phyloP scores from a whole-genome alignment of 2,113 vertebrate species.

The Takifugu flavidus region DNA sequence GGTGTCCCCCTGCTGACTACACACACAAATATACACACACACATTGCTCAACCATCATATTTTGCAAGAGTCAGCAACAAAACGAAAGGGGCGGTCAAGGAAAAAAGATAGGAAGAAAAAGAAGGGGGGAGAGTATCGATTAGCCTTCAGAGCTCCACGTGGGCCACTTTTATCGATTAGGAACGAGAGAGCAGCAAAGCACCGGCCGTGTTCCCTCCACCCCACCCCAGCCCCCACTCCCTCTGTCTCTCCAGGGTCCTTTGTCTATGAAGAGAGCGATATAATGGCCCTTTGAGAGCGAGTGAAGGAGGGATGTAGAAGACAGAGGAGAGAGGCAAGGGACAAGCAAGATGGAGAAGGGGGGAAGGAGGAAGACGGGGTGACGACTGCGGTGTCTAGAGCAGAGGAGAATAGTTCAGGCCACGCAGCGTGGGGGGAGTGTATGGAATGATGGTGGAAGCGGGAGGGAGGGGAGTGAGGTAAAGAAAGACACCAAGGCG shows the following conservation, averaged over 20 bases:
- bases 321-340: conserved; percentile 57
- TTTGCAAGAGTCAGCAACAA: conserved; percentile 83
- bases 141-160: conserved; percentile 78
- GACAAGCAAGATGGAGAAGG: conserved; percentile 43
- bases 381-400: conserved; percentile 50
- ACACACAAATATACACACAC: conserved; percentile 1
- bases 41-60: conserved; percentile 50
- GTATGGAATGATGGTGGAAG: conserved; percentile 48
- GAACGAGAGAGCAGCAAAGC: conserved; percentile 67
- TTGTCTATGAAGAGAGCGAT: conserved; percentile 79
- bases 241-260: conserved; percentile 67
- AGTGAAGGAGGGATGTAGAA: conserved; percentile 59
- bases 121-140: conserved; percentile 74
- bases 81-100: conserved; percentile 73
- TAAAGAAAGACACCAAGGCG: conserved; percentile 73
- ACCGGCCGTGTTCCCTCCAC: conserved; percentile 50
- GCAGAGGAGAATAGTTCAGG: conserved; percentile 55
- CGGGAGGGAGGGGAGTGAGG: conserved; percentile 41
- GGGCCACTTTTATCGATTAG: conserved; percentile 78
- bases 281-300: conserved; percentile 76
- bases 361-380: conserved; percentile 35
- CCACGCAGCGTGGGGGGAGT: conserved; percentile 49
- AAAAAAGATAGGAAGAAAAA: conserved; percentile 53
- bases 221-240: conserved; percentile 19
- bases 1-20: conserved; percentile 43